Evolutionary conservation across 2,113 vertebrate genomes (phyloP).

Genomic region (Rutilus rutilus): DNA sequence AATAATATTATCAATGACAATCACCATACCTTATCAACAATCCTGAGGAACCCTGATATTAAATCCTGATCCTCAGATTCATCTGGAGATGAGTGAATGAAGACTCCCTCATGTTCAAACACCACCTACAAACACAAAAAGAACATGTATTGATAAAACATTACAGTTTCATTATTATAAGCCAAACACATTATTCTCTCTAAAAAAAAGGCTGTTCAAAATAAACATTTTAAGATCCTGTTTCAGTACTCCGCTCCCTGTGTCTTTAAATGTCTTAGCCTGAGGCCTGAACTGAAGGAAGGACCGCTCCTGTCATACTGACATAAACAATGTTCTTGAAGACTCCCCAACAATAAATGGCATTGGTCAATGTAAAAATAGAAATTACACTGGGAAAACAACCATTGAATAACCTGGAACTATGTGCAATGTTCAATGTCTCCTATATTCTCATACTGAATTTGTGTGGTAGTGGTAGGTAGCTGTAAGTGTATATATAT

Average conservation of each 20-base stretch:
- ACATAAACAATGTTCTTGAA: conserved; percentile 8
- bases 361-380: not conserved
- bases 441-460: not conserved
- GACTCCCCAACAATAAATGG: not conserved
- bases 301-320: not conserved
- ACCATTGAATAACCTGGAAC: not conserved
- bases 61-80: conserved; percentile 87
- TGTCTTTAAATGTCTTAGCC: not conserved
- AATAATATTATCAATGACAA: not conserved
- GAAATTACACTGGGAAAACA: not conserved
- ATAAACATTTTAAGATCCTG: not conserved
- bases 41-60: conserved; percentile 84
- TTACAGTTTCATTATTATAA: not conserved
- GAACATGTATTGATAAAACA: not conserved
- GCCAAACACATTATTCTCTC: not conserved
- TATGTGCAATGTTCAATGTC: not conserved
- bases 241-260: not conserved
- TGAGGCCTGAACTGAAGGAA: not conserved
- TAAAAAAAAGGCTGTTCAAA: not conserved
- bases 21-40: conserved; percentile 87
- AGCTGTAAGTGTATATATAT: not conserved
- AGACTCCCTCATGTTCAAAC: conserved; percentile 92
- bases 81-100: conserved; percentile 85
- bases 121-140: conserved; percentile 76
- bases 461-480: not conserved